phyloP scores from a whole-genome alignment of 2,797 vertebrate genomes.

The Sebastolobus alascanus region DNA sequence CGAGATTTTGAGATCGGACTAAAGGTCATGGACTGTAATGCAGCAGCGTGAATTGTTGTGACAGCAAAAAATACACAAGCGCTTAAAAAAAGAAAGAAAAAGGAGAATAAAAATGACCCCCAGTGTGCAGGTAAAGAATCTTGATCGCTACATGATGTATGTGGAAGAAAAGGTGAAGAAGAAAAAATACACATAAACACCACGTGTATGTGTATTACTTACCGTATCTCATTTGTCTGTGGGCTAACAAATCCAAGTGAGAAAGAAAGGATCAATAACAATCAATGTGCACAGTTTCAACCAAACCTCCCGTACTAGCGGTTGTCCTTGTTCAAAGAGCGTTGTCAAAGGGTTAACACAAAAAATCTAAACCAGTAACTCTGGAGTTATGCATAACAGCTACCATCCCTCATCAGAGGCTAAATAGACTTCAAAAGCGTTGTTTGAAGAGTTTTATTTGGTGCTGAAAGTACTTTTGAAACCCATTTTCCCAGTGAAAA shows the following conservation, averaged over 20 bases:
- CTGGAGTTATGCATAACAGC: slow-evolving; percentile 55
- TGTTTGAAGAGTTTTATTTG: slow-evolving; percentile 61
- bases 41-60: slow-evolving; percentile 44
- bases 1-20: slow-evolving; percentile 35
- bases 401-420: slow-evolving; percentile 30
- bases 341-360: slow-evolving; percentile 37
- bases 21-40: slow-evolving; percentile 64
- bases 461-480: slow-evolving; percentile 53
- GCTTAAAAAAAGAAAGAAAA: slow-evolving; percentile 17
- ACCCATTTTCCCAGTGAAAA: slow-evolving; percentile 56
- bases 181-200: slow-evolving; percentile 75
- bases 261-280: slow-evolving; percentile 81
- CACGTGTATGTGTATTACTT: slow-evolving; percentile 78
- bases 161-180: slow-evolving; percentile 32
- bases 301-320: slow-evolving; percentile 9
- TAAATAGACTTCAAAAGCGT: slow-evolving; percentile 54
- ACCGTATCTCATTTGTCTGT: slow-evolving; percentile 83
- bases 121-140: slow-evolving; percentile 31
- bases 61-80: slow-evolving; percentile 60
- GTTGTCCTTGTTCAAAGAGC: neutral
- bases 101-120: slow-evolving; percentile 52
- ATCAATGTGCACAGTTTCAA: slow-evolving; percentile 53
- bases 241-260: slow-evolving; percentile 83
- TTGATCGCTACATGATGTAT: slow-evolving; percentile 31
- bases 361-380: slow-evolving; percentile 31